Percentiles rank a stretch among this genome's conserved stretches.
phyloP scores from a whole-genome alignment of 2,888 invertebrate genomes.

The Graphium colonna region DNA sequence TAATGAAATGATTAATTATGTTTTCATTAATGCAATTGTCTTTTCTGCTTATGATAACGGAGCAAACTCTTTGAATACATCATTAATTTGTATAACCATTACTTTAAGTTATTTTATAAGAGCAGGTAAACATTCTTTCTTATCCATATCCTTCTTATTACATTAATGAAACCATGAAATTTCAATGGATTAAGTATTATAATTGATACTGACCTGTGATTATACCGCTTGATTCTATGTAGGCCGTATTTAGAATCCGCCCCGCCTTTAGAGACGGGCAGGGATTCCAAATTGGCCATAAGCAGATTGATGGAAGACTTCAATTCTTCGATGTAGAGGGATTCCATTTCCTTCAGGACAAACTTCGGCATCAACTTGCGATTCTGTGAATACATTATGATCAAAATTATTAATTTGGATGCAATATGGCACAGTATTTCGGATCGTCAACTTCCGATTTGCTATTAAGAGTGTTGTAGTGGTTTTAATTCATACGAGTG shows the following conservation, averaged over 20 bases:
- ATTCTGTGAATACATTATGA: constrained; percentile 84
- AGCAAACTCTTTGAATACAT: too few relatives aligned
- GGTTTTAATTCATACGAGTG: too few relatives aligned
- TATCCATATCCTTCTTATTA: too few relatives aligned
- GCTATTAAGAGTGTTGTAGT: too few relatives aligned
- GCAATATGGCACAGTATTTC: too few relatives aligned
- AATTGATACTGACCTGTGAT: constrained; percentile 89
- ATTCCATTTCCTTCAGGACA: constrained; percentile 99
- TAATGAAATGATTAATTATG: background rate
- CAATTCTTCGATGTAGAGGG: constrained; percentile 98
- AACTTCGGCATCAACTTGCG: constrained; percentile 99
- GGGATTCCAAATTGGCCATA: constrained; percentile 99
- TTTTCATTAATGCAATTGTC: background rate
- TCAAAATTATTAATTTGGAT: too few relatives aligned
- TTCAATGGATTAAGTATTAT: background rate
- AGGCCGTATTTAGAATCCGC: constrained; percentile 89
- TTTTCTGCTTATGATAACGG: too few relatives aligned
- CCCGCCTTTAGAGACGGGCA: constrained; percentile 98
- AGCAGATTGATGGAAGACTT: constrained; percentile 98
- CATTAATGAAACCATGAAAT: background rate
- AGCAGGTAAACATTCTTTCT: too few relatives aligned
- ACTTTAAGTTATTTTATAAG: too few relatives aligned
- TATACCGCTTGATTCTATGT: constrained; percentile 98
- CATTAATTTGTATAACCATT: too few relatives aligned
- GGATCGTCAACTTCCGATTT: too few relatives aligned